A percentile compares a stretch with the other conserved stretches of the same genome.
Evolutionary conservation across 1,140 invertebrate genomes (phyloP).

Genomic region (Euschistus heros): DNA sequence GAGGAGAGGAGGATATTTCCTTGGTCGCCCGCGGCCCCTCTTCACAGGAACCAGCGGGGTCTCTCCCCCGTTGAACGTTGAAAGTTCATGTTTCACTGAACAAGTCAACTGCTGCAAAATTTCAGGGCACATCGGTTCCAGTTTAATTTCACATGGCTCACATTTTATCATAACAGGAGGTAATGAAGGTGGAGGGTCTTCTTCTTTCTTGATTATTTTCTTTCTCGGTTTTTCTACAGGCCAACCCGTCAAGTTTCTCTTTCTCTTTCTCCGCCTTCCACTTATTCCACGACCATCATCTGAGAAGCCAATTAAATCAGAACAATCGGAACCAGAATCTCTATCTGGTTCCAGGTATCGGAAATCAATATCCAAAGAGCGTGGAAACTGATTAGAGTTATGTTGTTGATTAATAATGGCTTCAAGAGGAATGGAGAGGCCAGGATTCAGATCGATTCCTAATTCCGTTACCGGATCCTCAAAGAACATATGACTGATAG

Average conservation of each 20-base stretch:
- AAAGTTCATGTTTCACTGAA: neutral
- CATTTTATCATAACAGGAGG: neutral
- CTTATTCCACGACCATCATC: slow-evolving; percentile 20
- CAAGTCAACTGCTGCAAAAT: neutral
- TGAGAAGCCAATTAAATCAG: slow-evolving; percentile 23
- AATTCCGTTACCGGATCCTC: neutral
- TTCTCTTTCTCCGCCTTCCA: slow-evolving; percentile 16
- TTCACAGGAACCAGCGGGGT: neutral
- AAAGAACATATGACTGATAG: neutral
- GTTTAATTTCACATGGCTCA: slow-evolving; percentile 5
- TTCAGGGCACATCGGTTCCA: neutral
- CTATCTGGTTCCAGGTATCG: neutral
- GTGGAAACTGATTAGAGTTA: neutral
- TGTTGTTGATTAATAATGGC: neutral
- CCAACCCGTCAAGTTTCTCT: slow-evolving; percentile 25
- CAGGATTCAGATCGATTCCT: neutral
- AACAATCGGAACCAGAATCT: slow-evolving; percentile 24
- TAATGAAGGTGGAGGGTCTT: neutral
- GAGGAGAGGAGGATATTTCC: neutral
- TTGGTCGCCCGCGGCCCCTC: neutral
- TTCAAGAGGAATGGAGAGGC: neutral
- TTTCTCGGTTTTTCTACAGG: slow-evolving; percentile 21
- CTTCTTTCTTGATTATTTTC: neutral
- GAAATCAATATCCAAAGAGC: neutral
- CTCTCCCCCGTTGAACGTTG: neutral